Evolutionary conservation across 2,888 invertebrate species (phyloP).

Genomic region (Mesorhabditis spiculigera): DNA sequence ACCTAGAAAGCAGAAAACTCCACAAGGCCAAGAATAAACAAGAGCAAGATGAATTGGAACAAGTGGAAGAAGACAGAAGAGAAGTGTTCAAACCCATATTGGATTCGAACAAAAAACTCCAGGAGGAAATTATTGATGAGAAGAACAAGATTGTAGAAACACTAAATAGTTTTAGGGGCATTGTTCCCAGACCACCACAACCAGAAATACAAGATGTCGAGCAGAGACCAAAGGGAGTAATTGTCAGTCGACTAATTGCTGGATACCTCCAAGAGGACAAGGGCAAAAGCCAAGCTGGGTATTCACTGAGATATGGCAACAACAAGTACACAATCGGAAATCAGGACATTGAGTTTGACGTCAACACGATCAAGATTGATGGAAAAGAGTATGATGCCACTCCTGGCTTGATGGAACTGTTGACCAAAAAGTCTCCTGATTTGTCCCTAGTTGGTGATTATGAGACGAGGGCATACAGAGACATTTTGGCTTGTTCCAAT

Average conservation of each 20-base stretch:
- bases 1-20: conserved; percentile 27
- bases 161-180: conserved; percentile 23
- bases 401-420: conserved; percentile 31
- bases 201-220: conserved; percentile 14
- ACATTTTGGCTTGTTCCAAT: no score
- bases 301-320: no score
- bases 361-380: no score
- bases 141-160: conserved; percentile 38
- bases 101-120: conserved; percentile 35
- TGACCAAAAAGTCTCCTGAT: conserved; percentile 37
- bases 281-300: no score
- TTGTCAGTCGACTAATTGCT: conserved; percentile 27
- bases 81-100: conserved; percentile 39
- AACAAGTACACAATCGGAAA: no score
- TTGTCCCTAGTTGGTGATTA: no score
- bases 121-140: conserved; percentile 39
- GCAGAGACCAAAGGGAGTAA: conserved; percentile 8
- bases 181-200: conserved; percentile 13
- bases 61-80: conserved; percentile 33
- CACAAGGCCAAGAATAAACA: conserved; percentile 26
- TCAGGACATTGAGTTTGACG: no score
- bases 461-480: no score
- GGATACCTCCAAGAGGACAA: conserved; percentile 30
- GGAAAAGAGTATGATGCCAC: conserved; percentile 22
- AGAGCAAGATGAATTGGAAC: conserved; percentile 29